Percentiles rank a stretch among this genome's conserved stretches.
phyloP scores from a whole-genome alignment of 2,888 invertebrate genomes.

The Drosophila yooni region DNA sequence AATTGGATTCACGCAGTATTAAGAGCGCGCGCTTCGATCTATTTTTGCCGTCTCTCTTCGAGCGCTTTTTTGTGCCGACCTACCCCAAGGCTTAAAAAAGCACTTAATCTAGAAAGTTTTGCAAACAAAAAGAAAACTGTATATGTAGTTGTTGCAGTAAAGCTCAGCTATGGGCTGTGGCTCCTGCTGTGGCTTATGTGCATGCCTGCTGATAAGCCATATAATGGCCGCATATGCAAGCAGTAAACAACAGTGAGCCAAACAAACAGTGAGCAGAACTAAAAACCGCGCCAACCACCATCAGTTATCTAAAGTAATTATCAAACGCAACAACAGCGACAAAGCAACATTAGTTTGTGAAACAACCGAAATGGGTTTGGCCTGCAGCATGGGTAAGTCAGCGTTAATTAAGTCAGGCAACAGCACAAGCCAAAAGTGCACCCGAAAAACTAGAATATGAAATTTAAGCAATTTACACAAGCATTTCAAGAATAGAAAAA shows the following conservation, averaged over 20 bases:
- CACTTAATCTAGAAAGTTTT: constrained; percentile 52
- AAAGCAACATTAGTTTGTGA: constrained; percentile 29
- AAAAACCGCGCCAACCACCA: constrained; percentile 53
- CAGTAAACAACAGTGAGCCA: constrained; percentile 23
- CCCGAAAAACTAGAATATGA: constrained; percentile 16
- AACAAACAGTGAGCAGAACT: constrained; percentile 22
- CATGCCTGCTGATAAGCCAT: constrained; percentile 64
- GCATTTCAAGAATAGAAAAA: not conserved
- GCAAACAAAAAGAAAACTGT: constrained; percentile 12
- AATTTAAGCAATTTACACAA: constrained; percentile 2
- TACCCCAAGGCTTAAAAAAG: constrained; percentile 53
- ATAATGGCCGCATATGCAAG: constrained; percentile 67
- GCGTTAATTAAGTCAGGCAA: constrained; percentile 69
- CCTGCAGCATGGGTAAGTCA: constrained; percentile 56
- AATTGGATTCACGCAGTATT: constrained; percentile 24
- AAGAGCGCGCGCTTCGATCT: not conserved
- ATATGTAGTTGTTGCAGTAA: constrained; percentile 5
- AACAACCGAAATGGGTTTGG: constrained; percentile 22
- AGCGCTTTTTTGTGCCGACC: constrained; percentile 40
- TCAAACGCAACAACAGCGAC: constrained; percentile 50
- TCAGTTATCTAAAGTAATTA: constrained; percentile 78
- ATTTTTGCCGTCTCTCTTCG: not conserved
- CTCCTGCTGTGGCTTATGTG: constrained; percentile 44
- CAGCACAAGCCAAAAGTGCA: constrained; percentile 33
- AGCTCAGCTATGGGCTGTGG: constrained; percentile 30